Base-by-base conservation (phyloP, 2,113 vertebrate genomes). In the Uropsilus gracilis region DNA sequence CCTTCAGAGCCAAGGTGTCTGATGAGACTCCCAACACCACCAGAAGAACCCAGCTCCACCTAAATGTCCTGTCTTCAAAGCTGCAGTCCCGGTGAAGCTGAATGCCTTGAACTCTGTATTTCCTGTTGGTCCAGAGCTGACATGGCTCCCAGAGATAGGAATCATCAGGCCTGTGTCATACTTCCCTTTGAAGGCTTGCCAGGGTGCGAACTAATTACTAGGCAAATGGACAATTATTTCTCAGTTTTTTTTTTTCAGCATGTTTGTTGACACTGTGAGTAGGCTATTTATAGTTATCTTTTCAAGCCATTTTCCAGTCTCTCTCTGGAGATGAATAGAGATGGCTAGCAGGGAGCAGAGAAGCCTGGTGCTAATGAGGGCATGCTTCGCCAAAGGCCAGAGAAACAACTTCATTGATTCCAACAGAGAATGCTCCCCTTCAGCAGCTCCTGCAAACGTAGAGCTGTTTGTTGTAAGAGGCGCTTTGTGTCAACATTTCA, bases 141-240 rank as follows among this genome's bases (percentile, higher is more conserved):
- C 2, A 0, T 42, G 11, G 64, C 86, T 2, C 0, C 32, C 0
- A 0, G 32, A 83, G 80, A 90, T 53, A 37, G 0, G 6, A 68
- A 91, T 84, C 86, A 11, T 53, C 20, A 28, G 1, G 39, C 42
- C 0, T 26, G 24, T 88, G 32, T 71, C 84, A 48, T 9, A n/a
- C 32, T 57, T 59, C 64, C 44, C 46, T 64, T 77, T 61, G 80
- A 84, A 94, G 92, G 32, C 61, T 24, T 55, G 68, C 24, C 75
- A 64, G 80, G 57, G 73, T 89, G 64, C 95, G 95, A 55, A 86
- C 68, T 93, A 96, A 91, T 95, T 66, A 78, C 77, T 42, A 78
- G 44, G 78, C 91, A 92, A 96, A 88, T 84, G 81, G 73, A 89
- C 68, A 83, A 63, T 83, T 92, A 81, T 82, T 95, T 72, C 66